These are phyloP conservation scores for Schizopygopsis pylzovi DNA, from an alignment of 2,797 vertebrate genomes.

Conservation along the genomic window DNA sequence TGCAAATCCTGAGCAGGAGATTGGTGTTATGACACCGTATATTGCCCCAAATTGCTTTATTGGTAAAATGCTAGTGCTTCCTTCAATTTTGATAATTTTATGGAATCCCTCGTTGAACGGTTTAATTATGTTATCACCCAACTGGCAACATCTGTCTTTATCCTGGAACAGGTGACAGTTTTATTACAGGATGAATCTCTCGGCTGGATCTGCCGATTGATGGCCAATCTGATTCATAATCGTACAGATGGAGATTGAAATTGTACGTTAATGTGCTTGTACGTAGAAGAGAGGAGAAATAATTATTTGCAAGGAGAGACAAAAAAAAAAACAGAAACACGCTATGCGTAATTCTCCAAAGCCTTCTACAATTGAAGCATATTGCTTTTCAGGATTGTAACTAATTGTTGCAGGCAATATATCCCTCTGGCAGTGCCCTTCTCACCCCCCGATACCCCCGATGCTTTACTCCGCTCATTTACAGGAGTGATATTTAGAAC, in stretches of 20 bases:
- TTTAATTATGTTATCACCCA: constrained; percentile 91
- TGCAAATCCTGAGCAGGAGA: constrained; percentile 80
- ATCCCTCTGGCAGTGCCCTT: constrained; percentile 59
- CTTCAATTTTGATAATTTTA: constrained; percentile 89
- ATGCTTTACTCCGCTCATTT: constrained; percentile 3
- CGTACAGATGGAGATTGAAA: constrained; percentile 84
- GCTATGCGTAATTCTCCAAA: constrained; percentile 58
- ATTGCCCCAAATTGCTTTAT: constrained; percentile 88
- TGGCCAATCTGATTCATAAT: constrained; percentile 89
- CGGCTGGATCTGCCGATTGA: constrained; percentile 85
- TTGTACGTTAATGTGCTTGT: constrained; percentile 78
- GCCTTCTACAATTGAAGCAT: constrained; percentile 58
- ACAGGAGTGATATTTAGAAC: constrained; percentile 26
- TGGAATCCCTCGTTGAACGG: constrained; percentile 86
- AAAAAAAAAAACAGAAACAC: constrained; percentile 63
- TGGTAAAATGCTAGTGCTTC: constrained; percentile 88
- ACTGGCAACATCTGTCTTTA: constrained; percentile 90
- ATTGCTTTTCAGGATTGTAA: constrained; percentile 62
- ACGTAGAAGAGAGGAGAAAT: constrained; percentile 70
- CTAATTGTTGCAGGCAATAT: constrained; percentile 64
- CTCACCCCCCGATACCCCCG: constrained; percentile 50
- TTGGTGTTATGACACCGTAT: constrained; percentile 85
- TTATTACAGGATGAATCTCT: constrained; percentile 88
- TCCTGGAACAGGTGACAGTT: constrained; percentile 88
- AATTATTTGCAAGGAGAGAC: constrained; percentile 69